Base-by-base conservation (phyloP, 2,113 vertebrate species). In the Alethe castanea region DNA sequence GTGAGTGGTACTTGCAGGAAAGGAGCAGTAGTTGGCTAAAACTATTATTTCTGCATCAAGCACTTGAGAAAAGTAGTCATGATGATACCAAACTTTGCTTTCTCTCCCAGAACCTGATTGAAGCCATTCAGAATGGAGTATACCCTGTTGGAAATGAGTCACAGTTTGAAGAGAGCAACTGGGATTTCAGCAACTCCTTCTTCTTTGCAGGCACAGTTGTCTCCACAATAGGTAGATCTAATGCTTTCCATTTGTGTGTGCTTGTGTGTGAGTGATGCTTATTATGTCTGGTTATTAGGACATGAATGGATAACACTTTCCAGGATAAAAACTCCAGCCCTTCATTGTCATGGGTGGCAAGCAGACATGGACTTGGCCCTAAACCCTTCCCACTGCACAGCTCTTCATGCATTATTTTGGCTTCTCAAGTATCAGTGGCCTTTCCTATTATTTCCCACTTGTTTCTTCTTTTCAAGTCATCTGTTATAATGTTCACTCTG, bases 181-280 rank as follows among this genome's bases (percentile, higher is more conserved):
- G 97, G 97, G 95, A 97, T 94, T 97, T 98, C 78, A 95, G 95
- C 76, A 97, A 97, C 29, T 96, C 97, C 66, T 98, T 98, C 86
- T 96, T 96, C 85, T 98, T 98, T 94, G 97, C 97, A 86, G 96
- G 95, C 71, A 96, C 97, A 0, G 96, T 97, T 35, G 96, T 98
- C 59, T 97, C 96, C 54, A 98, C 97, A 60, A 97, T 97, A 92
- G 98, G 97, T 98, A 72, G 66, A 94, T 71, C n/a, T 74, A 31
- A 23, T 80, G n/a, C 20, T 88, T 92, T 74, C 44, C 28, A 15
- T 25, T 12, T 23, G 4, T 44, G 14, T 88, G 4, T 65, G 44
- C 33, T 25, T 38, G 6, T 61, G 20, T 61, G 23, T 47, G 28
- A 69, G 20, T 54, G 50, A 44, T 80, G 64, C 22, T 88, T 69